Evolutionary conservation across 2,113 vertebrate genomes (phyloP), one percentile per base, ranked within the genome.

Genomic region (Nestor notabilis): DNA sequence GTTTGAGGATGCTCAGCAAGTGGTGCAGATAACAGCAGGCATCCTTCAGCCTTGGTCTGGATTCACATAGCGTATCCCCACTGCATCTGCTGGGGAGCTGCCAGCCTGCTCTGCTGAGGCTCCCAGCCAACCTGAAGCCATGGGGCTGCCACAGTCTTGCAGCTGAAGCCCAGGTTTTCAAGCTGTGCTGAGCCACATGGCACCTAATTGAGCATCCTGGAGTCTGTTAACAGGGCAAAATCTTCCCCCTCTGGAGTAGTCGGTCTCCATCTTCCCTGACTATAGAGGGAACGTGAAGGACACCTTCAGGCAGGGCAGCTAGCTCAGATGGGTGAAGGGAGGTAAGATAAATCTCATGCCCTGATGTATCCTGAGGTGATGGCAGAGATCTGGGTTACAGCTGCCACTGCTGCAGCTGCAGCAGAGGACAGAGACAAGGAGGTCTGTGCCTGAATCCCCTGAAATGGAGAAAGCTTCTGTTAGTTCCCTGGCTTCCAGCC

Each of bases 161-260:
- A 74, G 46, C 52, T 55, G 44, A 79, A 71, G 20, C 49, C 27
- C 0, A 0, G 52, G 35, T 7, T 70, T 1, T 1, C 17, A 46
- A 53, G 29, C 33, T 0, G 0, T 60, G n/a, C 17, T 93, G 21
- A 46, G 29, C 35, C 53, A 25, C 46, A 39, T 0, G 1, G 35
- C 8, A 2, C 46, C 49, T 82, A 53, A 77, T 21, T 21, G 35
- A 17, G 31, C 23, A 17, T 37, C 41, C 61, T 55, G 64, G 50
- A 70, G 15, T 43, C n/a, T 52, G 23, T 29, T 28, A 43, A 43
- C 31, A 49, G 13, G 29, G 46, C 18, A 82, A 86, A 70, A 16
- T 37, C 27, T 25, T 68, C 14, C 15, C 11, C 24, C 11, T 8
- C 5, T 53, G 35, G 39, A 66, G 27, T 60, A 87, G 58, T 0